Conservation (phyloP, 2,113 vertebrate species). For the Rhinolophus ferrumequinum region DNA sequence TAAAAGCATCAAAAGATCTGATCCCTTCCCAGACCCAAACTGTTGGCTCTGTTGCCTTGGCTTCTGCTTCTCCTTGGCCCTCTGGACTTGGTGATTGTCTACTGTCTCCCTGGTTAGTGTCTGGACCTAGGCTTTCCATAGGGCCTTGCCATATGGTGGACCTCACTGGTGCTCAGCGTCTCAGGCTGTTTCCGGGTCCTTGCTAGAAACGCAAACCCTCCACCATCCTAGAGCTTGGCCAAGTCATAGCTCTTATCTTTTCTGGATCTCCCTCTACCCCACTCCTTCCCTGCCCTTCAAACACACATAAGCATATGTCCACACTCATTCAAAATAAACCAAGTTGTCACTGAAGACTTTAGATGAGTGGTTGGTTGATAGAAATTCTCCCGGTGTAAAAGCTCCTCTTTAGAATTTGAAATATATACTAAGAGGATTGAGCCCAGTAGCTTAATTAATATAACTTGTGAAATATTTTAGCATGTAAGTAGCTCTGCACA, state of each 20-base stretch:
- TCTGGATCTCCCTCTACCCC: not conserved
- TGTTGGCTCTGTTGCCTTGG: not conserved
- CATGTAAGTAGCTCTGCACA: not conserved
- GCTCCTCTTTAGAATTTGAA: conserved; percentile 22
- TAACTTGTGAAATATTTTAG: not conserved
- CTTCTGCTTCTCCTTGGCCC: conserved; percentile 13
- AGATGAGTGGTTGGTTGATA: not conserved
- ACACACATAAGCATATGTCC: not conserved
- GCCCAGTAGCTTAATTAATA: not conserved
- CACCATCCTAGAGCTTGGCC: not conserved
- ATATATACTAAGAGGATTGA: not conserved
- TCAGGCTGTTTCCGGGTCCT: not conserved
- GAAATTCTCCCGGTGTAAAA: conserved; percentile 33
- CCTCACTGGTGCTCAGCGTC: not conserved
- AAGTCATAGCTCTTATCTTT: not conserved
- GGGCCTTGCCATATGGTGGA: not conserved
- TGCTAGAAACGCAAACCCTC: not conserved
- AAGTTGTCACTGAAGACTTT: not conserved
- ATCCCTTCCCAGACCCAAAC: not conserved
- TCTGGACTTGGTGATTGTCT: not conserved
- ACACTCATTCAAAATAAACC: not conserved
- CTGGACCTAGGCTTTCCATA: conserved; percentile 16
- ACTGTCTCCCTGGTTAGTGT: not conserved
- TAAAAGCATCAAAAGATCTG: not conserved
- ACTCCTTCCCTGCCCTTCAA: not conserved